Percentiles rank a stretch among this genome's conserved stretches.
phyloP scores from a whole-genome alignment of 2,113 vertebrate species.

The Pleuronectes platessa region DNA sequence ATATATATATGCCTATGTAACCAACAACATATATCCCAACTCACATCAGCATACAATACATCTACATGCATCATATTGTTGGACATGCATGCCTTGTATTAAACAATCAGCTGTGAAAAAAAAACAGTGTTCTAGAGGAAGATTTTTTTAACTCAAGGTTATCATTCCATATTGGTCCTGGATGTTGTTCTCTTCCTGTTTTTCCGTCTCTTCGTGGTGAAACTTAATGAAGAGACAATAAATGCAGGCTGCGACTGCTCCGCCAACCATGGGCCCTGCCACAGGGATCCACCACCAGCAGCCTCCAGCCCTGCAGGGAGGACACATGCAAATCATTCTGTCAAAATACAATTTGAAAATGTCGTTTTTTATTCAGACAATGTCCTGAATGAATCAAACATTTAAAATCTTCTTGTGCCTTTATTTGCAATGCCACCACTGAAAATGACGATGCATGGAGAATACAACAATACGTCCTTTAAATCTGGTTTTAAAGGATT shows the following conservation, averaged over 20 bases:
- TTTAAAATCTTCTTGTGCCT: too few species aligned
- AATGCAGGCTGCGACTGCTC: slow-evolving; percentile 84
- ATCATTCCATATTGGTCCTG: slow-evolving; percentile 90
- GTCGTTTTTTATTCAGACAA: neutral
- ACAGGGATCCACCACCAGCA: slow-evolving; percentile 98
- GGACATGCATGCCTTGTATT: neutral
- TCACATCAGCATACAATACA: neutral
- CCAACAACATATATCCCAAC: neutral
- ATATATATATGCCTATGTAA: neutral
- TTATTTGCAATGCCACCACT: too few species aligned
- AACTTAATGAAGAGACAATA: slow-evolving; percentile 91
- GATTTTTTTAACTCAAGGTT: slow-evolving; percentile 77
- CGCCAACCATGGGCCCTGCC: slow-evolving; percentile 90
- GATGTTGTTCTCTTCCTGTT: slow-evolving; percentile 74
- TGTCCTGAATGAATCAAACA: neutral
- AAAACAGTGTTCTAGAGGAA: neutral
- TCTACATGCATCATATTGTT: neutral
- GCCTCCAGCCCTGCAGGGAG: slow-evolving; percentile 84
- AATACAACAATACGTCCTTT: neutral
- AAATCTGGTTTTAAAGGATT: neutral
- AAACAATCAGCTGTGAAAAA: neutral
- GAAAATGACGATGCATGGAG: neutral
- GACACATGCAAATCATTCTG: slow-evolving; percentile 11
- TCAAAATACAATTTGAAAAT: neutral
- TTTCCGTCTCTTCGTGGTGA: slow-evolving; percentile 83